A percentile compares a stretch with the other conserved stretches of the same genome.
Evolutionary conservation across 2,113 vertebrate genomes (phyloP).

Genomic region (Poecilia latipinna): DNA sequence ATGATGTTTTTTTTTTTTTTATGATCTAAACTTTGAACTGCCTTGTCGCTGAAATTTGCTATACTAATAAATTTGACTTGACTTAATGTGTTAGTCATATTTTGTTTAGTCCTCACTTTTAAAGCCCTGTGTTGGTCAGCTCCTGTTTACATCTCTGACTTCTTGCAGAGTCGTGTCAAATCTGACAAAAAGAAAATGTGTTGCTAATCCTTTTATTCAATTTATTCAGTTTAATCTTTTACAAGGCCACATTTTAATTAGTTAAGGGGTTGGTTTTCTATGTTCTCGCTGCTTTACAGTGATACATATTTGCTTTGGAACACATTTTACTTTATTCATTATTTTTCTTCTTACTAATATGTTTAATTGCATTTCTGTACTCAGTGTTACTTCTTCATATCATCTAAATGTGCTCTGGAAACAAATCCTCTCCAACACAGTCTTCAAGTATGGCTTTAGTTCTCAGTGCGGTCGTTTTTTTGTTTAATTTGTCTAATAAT

Average conservation of each 20-base stretch:
- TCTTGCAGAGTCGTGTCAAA: not conserved
- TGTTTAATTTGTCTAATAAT: slow-evolving; percentile 15
- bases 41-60: no score
- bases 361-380: no score
- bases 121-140: not conserved
- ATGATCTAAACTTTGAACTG: no score
- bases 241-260: not conserved
- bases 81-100: not conserved
- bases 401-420: not conserved
- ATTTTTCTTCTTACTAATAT: not conserved
- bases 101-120: no score
- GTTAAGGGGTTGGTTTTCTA: not conserved
- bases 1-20: no score
- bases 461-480: not conserved
- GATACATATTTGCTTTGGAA: not conserved
- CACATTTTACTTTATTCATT: not conserved
- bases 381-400: not conserved
- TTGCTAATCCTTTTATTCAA: no score
- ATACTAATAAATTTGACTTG: no score
- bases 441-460: not conserved
- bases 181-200: not conserved
- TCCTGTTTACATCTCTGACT: not conserved
- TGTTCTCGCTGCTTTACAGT: not conserved
- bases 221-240: not conserved
- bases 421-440: not conserved